A percentile compares a stretch with the other conserved stretches of the same genome.
phyloP scores from a whole-genome alignment of 2,113 vertebrate genomes.

The Alethe castanea region DNA sequence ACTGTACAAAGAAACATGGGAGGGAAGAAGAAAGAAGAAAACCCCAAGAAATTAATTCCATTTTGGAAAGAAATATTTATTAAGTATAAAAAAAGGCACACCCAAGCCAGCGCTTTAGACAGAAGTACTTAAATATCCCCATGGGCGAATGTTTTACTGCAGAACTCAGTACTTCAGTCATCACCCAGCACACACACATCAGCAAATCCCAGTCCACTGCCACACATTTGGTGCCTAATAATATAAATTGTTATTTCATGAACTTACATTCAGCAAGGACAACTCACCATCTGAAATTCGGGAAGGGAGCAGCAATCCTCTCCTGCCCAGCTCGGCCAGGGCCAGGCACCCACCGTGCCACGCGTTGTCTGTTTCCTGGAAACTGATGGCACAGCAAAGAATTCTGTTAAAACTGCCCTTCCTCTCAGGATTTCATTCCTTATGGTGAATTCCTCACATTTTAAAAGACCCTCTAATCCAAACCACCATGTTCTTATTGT shows the following conservation, averaged over 20 bases:
- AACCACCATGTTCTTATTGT: not conserved
- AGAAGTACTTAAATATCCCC: not conserved
- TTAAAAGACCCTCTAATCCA: not conserved
- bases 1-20: not conserved
- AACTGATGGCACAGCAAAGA: slow-evolving; percentile 72
- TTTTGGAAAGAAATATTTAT: slow-evolving; percentile 52
- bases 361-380: slow-evolving; percentile 89
- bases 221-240: not conserved
- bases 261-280: not conserved
- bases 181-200: not conserved
- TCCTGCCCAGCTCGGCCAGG: slow-evolving; percentile 90
- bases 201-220: not conserved
- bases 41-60: slow-evolving; percentile 21
- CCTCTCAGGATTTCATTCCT: not conserved
- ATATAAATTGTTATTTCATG: not conserved
- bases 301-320: slow-evolving; percentile 91
- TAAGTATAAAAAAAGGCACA: slow-evolving; percentile 21
- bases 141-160: not conserved
- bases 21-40: slow-evolving; percentile 19
- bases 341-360: slow-evolving; percentile 97
- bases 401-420: not conserved
- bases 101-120: slow-evolving; percentile 22
- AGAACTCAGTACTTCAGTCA: not conserved
- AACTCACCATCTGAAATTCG: slow-evolving; percentile 86
- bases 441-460: not conserved